phyloP scores from a whole-genome alignment of 2,113 vertebrate genomes.

The Columba livia region DNA sequence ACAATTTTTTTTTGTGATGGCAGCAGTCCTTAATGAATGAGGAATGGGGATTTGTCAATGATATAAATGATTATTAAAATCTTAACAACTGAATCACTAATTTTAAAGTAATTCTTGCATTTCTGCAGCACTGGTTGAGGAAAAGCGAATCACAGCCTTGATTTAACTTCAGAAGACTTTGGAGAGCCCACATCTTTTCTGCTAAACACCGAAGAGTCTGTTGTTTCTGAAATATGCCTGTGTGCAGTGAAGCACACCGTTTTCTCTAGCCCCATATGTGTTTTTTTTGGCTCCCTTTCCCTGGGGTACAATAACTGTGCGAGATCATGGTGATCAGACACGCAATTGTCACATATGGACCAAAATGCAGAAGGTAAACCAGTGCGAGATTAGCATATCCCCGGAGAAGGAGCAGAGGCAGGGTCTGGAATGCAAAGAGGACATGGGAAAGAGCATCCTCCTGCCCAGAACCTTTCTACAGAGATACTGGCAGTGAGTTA shows the following conservation, averaged over 20 bases:
- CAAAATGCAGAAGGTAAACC: conserved; percentile 6
- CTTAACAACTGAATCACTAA: not conserved
- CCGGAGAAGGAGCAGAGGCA: not conserved
- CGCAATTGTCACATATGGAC: conserved; percentile 33
- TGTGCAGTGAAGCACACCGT: conserved; percentile 38
- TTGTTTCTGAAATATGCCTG: conserved; percentile 7
- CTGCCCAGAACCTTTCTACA: not conserved
- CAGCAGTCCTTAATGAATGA: not conserved
- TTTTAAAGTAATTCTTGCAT: not conserved
- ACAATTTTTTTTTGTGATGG: not conserved
- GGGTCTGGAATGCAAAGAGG: conserved; percentile 2
- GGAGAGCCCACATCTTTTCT: not conserved
- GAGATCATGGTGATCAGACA: conserved; percentile 53
- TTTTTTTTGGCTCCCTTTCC: conserved; percentile 60
- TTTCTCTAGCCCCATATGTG: conserved; percentile 57
- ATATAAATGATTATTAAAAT: not conserved
- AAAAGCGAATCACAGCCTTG: not conserved
- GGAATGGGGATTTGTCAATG: not conserved
- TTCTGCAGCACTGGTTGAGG: not conserved
- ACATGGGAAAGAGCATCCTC: not conserved
- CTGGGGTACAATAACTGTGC: conserved; percentile 50
- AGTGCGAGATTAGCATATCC: not conserved
- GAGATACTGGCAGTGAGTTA: not conserved
- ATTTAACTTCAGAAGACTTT: not conserved
- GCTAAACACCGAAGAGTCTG: not conserved